Conservation (phyloP, 2,888 invertebrate species). For the Brachynemurus nebulosus region DNA sequence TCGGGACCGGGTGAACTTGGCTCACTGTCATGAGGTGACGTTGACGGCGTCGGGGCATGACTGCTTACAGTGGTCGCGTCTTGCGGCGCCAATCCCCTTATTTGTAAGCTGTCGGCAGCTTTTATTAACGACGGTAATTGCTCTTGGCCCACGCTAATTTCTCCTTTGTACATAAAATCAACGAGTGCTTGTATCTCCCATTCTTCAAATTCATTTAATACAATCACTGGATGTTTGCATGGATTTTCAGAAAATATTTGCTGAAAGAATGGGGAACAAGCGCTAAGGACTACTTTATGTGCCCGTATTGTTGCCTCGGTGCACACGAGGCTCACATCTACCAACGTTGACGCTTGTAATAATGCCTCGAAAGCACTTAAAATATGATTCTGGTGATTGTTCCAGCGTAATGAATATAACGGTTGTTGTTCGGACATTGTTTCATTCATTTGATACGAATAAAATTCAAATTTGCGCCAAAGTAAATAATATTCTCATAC, state of each 20-base stretch:
- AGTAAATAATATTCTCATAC: no score
- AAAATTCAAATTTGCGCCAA: no score
- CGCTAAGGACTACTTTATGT: constrained; percentile 83
- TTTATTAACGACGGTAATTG: constrained; percentile 67
- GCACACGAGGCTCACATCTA: constrained; percentile 83
- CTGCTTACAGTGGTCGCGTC: constrained; percentile 29
- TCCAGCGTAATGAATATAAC: constrained; percentile 86
- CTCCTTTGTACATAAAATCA: constrained; percentile 84
- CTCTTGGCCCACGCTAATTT: constrained; percentile 76
- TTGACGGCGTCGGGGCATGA: constrained; percentile 32
- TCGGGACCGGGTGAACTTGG: constrained; percentile 21
- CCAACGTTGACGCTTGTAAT: constrained; percentile 71
- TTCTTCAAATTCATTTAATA: constrained; percentile 76
- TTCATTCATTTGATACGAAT: no score
- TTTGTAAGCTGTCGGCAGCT: constrained; percentile 72
- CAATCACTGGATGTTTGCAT: constrained; percentile 87
- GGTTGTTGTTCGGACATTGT: constrained; percentile 38
- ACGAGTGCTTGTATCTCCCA: constrained; percentile 80
- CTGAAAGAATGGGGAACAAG: constrained; percentile 79
- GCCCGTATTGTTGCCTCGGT: constrained; percentile 77
- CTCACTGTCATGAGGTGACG: not conserved
- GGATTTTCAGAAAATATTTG: constrained; percentile 81
- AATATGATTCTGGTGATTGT: constrained; percentile 83
- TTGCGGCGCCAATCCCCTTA: constrained; percentile 57
- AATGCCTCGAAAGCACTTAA: constrained; percentile 79